Base-by-base conservation (phyloP, 2,888 invertebrate genomes). In the Barypeithes pellucidus region DNA sequence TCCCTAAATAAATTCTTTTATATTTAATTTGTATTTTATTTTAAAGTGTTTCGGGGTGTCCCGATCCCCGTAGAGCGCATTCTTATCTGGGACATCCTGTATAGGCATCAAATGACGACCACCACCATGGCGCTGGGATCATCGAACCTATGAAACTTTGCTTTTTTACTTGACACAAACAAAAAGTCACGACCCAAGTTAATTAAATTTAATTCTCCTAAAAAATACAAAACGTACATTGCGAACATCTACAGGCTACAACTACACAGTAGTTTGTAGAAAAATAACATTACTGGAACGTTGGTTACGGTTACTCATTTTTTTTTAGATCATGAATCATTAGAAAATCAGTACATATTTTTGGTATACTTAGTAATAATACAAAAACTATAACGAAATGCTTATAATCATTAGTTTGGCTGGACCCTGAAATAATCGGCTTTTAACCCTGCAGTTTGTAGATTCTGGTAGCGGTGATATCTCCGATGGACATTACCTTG, bases 401-500 rank as follows among this genome's bases (percentile, higher is more conserved):
- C 63, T 63, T 63, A 63, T 36, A 33, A 63, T n/a, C n/a, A n/a
- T 45, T 61, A 60, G 0, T 20, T 45, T 3, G 22, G 9, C 5
- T 62, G 20, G 63, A 20, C 18, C 45, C 62, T 16, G 22, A 12
- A 45, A 47, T 16, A 29, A 18, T n/a, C 16, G 16, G 33, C 2
- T 3, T 52, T 68, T 65, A 72, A 20, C 45, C 81, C 76, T 80
- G 80, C 1, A 80, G 29, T 75, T 83, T 83, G 79, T 83, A 83
- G 69, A 81, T 78, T 52, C 83, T 81, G 14, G 82, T 82, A 14
- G 81, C 79, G 14, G 79, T 79, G 60, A 83, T 76, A 67, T 81
- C 76, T 41, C 79, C 82, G 43, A 80, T 76, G 5, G 65, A 77
- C 82, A 83, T 80, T 43, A 80, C 79, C 83, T 83, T 72, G 54